A percentile compares a stretch with the other conserved stretches of the same genome.
phyloP scores from a whole-genome alignment of 2,888 invertebrate species.

The Polydrusus tereticollis region DNA sequence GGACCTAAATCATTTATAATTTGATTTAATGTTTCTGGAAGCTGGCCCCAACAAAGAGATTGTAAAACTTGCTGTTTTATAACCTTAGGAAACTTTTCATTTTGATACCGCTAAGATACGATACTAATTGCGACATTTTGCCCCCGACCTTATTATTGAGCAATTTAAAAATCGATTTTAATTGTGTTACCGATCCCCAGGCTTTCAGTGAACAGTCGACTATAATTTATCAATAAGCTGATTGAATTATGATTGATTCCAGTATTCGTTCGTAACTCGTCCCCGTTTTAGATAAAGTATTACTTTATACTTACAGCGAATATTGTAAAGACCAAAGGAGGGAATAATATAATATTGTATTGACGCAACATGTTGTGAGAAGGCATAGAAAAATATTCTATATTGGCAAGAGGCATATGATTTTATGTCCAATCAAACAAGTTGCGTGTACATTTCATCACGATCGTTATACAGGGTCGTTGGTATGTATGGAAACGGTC shows the following conservation, averaged over 20 bases:
- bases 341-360: too few relatives aligned
- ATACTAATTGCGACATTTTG: constrained; percentile 10
- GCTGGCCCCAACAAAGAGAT: too few relatives aligned
- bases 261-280: constrained; percentile 5
- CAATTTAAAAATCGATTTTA: constrained; percentile 40
- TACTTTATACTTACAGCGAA: neutral
- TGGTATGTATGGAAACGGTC: too few relatives aligned
- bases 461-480: too few relatives aligned
- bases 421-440: too few relatives aligned
- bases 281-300: neutral
- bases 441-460: too few relatives aligned
- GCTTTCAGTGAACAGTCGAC: constrained; percentile 33
- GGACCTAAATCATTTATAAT: too few relatives aligned
- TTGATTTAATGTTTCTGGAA: too few relatives aligned
- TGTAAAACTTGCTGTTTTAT: neutral
- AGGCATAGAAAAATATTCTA: too few relatives aligned
- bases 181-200: constrained; percentile 31
- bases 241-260: constrained; percentile 40
- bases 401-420: too few relatives aligned
- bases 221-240: constrained; percentile 38
- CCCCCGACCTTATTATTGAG: constrained; percentile 18
- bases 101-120: neutral
- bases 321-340: too few relatives aligned
- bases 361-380: too few relatives aligned
- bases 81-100: neutral